A percentile compares a stretch with the other conserved stretches of the same genome.
Evolutionary conservation across 2,113 vertebrate species (phyloP).

Genomic region (Scartelaos histophorus): DNA sequence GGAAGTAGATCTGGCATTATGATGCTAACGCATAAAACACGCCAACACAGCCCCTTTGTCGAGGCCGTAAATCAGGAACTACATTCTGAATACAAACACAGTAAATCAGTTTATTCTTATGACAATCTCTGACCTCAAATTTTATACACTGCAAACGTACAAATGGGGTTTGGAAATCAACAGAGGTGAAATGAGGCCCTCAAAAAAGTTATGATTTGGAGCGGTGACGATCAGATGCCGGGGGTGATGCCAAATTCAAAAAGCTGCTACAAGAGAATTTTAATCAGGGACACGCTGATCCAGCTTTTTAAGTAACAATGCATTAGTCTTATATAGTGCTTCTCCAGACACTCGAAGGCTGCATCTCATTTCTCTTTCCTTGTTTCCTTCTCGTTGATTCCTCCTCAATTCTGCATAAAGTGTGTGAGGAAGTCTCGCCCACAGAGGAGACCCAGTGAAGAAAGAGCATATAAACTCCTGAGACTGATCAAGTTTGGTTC

Average conservation of each 20-base stretch:
- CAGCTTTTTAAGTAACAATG: too few species aligned
- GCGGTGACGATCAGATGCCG: neutral
- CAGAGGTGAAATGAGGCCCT: neutral
- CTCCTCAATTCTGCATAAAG: too few species aligned
- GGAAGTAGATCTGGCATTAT: slow-evolving; percentile 19
- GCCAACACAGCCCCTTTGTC: slow-evolving; percentile 12
- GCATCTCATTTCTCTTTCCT: too few species aligned
- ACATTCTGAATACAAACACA: neutral
- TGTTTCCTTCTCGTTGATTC: too few species aligned
- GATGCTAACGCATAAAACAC: slow-evolving; percentile 15
- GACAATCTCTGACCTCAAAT: neutral
- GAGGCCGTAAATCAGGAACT: slow-evolving; percentile 17
- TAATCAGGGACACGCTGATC: neutral
- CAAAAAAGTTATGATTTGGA: neutral
- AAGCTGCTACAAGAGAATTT: neutral
- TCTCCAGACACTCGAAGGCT: too few species aligned
- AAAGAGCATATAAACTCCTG: too few species aligned
- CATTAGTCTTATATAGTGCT: too few species aligned
- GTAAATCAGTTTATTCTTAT: neutral
- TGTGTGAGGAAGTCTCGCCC: too few species aligned
- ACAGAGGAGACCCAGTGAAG: too few species aligned
- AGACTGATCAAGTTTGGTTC: too few species aligned
- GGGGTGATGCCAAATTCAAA: neutral
- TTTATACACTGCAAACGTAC: neutral
- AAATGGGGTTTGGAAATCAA: neutral